phyloP scores from a whole-genome alignment of 2,797 vertebrate species.

The Avahi laniger region DNA sequence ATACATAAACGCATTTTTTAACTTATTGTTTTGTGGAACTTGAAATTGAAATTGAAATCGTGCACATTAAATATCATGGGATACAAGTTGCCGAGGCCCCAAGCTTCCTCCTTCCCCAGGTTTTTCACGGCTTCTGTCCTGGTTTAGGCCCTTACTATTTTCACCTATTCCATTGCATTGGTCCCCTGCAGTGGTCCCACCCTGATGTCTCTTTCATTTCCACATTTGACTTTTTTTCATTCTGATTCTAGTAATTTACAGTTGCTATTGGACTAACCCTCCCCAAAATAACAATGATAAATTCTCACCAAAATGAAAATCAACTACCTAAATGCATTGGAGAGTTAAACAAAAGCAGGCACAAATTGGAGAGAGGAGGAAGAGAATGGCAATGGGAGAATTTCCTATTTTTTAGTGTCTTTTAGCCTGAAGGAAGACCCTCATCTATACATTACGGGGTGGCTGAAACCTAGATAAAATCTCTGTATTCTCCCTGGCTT shows the following conservation, averaged over 20 bases:
- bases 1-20: neutral
- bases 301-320: neutral
- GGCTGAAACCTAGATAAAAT: neutral
- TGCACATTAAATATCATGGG: neutral
- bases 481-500: neutral
- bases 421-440: neutral
- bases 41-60: neutral
- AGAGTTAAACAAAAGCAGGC: neutral
- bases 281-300: neutral
- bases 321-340: neutral
- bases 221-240: neutral
- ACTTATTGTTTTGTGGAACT: neutral
- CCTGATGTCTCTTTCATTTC: neutral
- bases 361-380: neutral
- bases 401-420: neutral
- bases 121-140: neutral
- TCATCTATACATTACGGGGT: neutral
- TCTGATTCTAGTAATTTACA: neutral
- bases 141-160: neutral
- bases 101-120: neutral
- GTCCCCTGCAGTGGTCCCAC: too few species aligned
- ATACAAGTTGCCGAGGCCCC: neutral
- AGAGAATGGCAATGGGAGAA: neutral
- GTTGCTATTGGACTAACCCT: neutral
- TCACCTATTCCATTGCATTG: neutral